Evolutionary conservation across 2,888 invertebrate genomes (phyloP).

Genomic region (Netelia melanura): DNA sequence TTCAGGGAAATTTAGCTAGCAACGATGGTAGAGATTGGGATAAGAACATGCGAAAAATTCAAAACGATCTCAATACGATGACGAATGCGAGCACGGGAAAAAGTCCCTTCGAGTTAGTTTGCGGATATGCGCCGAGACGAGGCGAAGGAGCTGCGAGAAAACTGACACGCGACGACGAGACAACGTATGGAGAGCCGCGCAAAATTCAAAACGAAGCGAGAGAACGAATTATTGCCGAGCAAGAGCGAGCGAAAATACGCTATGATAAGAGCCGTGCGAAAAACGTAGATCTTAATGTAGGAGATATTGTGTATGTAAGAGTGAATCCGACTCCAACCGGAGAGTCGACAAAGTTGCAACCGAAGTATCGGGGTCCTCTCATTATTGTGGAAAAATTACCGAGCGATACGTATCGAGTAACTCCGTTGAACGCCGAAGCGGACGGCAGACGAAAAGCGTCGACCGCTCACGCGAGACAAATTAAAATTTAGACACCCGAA

Average conservation of each 20-base stretch:
- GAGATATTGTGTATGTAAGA: conserved; percentile 43
- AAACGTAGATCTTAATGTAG: conserved; percentile 17
- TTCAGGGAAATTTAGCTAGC: conserved; percentile 26
- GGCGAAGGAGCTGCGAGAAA: conserved; percentile 7
- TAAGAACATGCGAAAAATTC: conserved; percentile 22
- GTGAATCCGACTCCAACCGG: conserved; percentile 13
- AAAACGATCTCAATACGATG: conserved; percentile 64
- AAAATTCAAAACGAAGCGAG: conserved; percentile 29
- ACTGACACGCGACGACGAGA: not conserved
- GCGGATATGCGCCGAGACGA: conserved; percentile 44
- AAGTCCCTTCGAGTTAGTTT: conserved; percentile 64
- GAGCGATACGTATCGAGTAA: not conserved
- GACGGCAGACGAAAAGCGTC: not conserved
- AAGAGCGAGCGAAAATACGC: not conserved
- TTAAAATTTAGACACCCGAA: conserved; percentile 48
- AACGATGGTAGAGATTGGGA: conserved; percentile 23
- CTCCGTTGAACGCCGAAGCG: too few species aligned
- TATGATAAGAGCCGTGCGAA: conserved; percentile 17
- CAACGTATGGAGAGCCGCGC: not conserved
- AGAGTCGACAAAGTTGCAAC: not conserved
- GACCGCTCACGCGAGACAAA: conserved; percentile 54
- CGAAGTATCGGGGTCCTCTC: conserved; percentile 6
- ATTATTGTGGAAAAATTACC: not conserved
- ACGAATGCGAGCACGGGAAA: conserved; percentile 63
- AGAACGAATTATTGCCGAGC: not conserved